Percentiles rank a stretch among this genome's conserved stretches.
Conservation (phyloP, 2,888 invertebrate species). For the Zaprionus bogoriensis region DNA sequence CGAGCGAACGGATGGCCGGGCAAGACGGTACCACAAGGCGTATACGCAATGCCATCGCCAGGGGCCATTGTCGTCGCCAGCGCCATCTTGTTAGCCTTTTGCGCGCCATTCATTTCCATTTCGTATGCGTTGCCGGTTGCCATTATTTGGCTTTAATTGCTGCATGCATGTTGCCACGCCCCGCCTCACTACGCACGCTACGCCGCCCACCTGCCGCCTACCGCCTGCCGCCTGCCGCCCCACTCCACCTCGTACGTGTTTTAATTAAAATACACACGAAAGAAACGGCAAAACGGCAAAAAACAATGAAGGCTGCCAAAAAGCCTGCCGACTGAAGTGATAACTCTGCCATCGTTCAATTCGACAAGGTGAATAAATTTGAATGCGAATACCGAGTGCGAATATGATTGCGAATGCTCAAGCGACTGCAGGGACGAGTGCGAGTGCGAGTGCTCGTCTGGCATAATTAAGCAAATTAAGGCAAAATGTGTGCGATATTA, state of each 20-base stretch:
- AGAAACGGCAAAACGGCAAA: not conserved
- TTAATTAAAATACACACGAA: conserved; percentile 67
- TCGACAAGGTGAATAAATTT: conserved; percentile 42
- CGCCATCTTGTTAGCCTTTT: conserved; percentile 72
- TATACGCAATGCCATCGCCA: conserved; percentile 63
- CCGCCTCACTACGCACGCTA: not conserved
- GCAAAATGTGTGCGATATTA: conserved; percentile 48
- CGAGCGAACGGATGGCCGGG: conserved; percentile 10
- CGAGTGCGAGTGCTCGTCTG: conserved; percentile 4
- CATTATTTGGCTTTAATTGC: conserved; percentile 77
- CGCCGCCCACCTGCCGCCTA: too few relatives aligned
- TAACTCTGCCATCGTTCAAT: conserved; percentile 59
- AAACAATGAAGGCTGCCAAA: not conserved
- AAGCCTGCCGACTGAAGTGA: conserved; percentile 41
- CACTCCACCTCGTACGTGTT: conserved; percentile 57
- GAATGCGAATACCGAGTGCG: not conserved
- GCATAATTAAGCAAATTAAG: conserved; percentile 66
- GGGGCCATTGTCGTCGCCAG: conserved; percentile 32
- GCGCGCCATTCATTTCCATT: conserved; percentile 69
- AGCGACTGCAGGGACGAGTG: not conserved
- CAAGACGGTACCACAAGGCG: conserved; percentile 54
- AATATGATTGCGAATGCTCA: not conserved
- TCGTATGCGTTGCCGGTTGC: conserved; percentile 73
- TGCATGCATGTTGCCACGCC: conserved; percentile 56
- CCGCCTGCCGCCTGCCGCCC: too few relatives aligned